Evolutionary conservation across 2,797 vertebrate species (phyloP).

Genomic region (Acridotheres tristis): DNA sequence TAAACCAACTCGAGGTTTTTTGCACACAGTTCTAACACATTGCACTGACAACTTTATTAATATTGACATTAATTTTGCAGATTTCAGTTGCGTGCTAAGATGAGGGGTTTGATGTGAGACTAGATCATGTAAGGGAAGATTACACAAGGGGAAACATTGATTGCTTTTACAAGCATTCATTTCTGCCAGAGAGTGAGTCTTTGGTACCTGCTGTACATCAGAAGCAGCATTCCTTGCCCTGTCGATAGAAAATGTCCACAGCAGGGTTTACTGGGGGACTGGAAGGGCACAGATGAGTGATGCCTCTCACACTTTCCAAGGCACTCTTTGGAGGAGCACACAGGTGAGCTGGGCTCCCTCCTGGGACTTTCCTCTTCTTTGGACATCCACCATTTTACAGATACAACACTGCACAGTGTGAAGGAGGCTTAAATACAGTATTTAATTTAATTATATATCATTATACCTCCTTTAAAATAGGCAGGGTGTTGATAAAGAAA

Average conservation of each 20-base stretch:
- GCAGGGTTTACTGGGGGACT: background rate
- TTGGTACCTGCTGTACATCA: background rate
- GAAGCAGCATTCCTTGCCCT: background rate
- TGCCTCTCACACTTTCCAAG: background rate
- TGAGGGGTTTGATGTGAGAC: background rate
- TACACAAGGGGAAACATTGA: background rate
- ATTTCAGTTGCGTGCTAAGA: background rate
- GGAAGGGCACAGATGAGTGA: background rate
- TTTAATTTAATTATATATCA: slow-evolving; percentile 1
- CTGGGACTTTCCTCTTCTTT: background rate
- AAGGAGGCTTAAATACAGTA: background rate
- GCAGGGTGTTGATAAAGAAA: slow-evolving; percentile 34
- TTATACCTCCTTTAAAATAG: slow-evolving; percentile 10
- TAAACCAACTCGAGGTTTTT: background rate
- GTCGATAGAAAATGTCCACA: background rate
- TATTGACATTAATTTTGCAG: slow-evolving; percentile 37
- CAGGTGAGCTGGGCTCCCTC: background rate
- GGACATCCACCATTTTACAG: background rate
- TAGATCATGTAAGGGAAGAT: background rate
- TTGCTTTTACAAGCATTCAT: background rate
- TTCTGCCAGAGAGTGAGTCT: background rate
- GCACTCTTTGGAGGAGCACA: background rate
- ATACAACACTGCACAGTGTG: background rate
- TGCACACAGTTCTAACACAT: background rate
- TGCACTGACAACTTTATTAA: slow-evolving; percentile 8